A percentile compares a stretch with the other conserved stretches of the same genome.
Conservation (phyloP, 2,113 vertebrate species). For the Microcebus griseorufus region DNA sequence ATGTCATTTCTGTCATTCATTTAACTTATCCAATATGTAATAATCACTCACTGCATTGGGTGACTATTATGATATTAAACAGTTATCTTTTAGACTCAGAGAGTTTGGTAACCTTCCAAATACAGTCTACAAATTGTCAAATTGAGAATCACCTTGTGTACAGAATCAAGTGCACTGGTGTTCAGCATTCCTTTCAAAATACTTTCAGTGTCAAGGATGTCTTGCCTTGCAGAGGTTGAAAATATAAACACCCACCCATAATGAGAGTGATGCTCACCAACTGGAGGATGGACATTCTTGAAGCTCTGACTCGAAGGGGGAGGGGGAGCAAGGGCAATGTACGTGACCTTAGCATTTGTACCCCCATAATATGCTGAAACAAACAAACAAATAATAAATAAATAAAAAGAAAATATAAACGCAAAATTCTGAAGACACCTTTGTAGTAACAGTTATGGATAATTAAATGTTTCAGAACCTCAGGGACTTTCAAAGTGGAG, state of each 20-base stretch:
- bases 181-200: neutral
- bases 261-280: no score
- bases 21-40: neutral
- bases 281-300: no score
- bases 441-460: neutral
- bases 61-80: neutral
- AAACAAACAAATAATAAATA: no score
- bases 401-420: neutral
- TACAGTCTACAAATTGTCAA: neutral
- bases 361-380: no score
- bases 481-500: neutral
- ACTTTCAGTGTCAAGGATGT: neutral
- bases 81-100: neutral
- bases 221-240: neutral
- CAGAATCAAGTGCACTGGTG: neutral
- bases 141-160: neutral
- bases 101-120: neutral
- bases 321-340: no score
- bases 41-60: neutral
- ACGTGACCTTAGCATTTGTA: no score
- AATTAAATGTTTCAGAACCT: neutral
- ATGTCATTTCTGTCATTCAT: neutral
- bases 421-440: neutral
- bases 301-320: no score
- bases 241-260: neutral